Evolutionary conservation across 2,888 invertebrate genomes (phyloP), one percentile per base, ranked within the genome.

Genomic region (Troilus luridus): DNA sequence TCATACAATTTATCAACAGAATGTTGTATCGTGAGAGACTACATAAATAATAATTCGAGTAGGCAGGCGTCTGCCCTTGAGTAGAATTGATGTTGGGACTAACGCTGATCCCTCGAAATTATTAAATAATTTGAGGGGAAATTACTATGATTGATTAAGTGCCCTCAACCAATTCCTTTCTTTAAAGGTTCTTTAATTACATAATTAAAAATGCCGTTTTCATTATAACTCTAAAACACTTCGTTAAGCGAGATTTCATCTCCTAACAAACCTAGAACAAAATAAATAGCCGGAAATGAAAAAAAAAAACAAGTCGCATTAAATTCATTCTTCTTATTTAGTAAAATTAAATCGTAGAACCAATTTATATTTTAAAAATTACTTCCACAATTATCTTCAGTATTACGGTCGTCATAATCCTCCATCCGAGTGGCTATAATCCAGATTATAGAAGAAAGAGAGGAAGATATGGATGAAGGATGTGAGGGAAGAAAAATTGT

Each of bases 51-150:
- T 14, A 77, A 41, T 77, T 41, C 72, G 12, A 14, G 56, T 24
- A 60, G 24, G 56, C 24, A 58, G 58, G 58, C 88, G 58, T 88
- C 58, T 58, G 88, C 60, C 60, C 58, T 88, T 60, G 88, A 27
- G n/a, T 10, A n/a, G 24, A 88, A 59, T 88, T 60, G 88, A 88
- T 58, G 60, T 88, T 24, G 17, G 58, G 9, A 58, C 60, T 17
- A 24, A 88, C 60, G 56, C 88, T 17, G 88, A 60, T 88, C 58
- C 8, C 24, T 88, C 56, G 58, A 88, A 88, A 60, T 88, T n/a
- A 60, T 88, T 27, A 88, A 88, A 58, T 8, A 88, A 60, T 60
- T 58, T 88, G 24, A 88, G 56, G 72, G 2, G 17, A 41, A 77
- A 77, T 77, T 17, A 77, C 72, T 41, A 41, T 77, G 41, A 77